Percentiles rank a stretch among this genome's conserved stretches.
phyloP scores from a whole-genome alignment of 2,888 invertebrate genomes.

The Tetramorium bicarinatum region DNA sequence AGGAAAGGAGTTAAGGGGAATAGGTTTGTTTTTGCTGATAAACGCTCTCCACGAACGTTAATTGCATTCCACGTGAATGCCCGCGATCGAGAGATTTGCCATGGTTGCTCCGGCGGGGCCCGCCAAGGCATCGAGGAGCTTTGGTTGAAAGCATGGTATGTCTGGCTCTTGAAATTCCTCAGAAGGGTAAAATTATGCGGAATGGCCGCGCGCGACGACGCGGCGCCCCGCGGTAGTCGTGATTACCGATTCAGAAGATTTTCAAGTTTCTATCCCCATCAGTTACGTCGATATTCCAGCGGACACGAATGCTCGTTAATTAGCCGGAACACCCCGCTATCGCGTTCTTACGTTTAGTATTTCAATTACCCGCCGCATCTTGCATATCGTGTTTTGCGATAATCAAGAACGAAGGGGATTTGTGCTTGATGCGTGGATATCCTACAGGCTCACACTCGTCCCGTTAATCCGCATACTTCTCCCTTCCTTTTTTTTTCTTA shows the following conservation, averaged over 20 bases:
- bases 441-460: slow-evolving; percentile 22
- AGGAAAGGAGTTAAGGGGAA: slow-evolving; percentile 44
- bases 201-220: slow-evolving; percentile 56
- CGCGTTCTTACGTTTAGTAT: slow-evolving; percentile 63
- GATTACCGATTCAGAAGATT: slow-evolving; percentile 59
- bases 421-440: slow-evolving; percentile 58
- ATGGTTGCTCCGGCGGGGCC: slow-evolving; percentile 64
- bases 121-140: slow-evolving; percentile 51
- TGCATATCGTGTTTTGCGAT: slow-evolving; percentile 57
- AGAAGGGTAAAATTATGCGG: slow-evolving; percentile 67
- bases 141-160: slow-evolving; percentile 62
- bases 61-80: slow-evolving; percentile 82
- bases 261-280: slow-evolving; percentile 51
- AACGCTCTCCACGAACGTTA: slow-evolving; percentile 74
- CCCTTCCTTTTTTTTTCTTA: slow-evolving; percentile 36
- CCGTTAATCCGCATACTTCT: slow-evolving; percentile 65
- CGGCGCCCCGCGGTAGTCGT: slow-evolving; percentile 26
- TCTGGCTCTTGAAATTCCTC: slow-evolving; percentile 67
- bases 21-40: slow-evolving; percentile 71
- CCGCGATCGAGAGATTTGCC: slow-evolving; percentile 77
- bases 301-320: slow-evolving; percentile 66
- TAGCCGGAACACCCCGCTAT: slow-evolving; percentile 65
- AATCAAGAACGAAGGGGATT: slow-evolving; percentile 65
- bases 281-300: slow-evolving; percentile 51
- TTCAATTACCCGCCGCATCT: slow-evolving; percentile 67